A percentile compares a stretch with the other conserved stretches of the same genome.
Evolutionary conservation across 1,140 invertebrate species (phyloP).

Genomic region (Drosophila pectinifera): DNA sequence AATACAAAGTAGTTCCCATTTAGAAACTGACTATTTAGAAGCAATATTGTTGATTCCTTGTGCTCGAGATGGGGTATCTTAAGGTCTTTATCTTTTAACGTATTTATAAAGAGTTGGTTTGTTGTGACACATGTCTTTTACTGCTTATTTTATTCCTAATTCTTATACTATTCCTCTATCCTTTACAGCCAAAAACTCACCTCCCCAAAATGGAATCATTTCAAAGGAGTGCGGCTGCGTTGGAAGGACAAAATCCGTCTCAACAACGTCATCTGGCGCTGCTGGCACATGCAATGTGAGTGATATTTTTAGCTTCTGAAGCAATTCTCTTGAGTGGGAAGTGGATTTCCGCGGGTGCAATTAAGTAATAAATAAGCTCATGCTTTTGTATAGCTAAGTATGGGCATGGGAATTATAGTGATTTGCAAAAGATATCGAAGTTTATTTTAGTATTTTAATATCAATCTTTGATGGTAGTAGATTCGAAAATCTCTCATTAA

Average conservation of each 20-base stretch:
- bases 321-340: not conserved
- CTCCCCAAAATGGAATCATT: conserved; percentile 99
- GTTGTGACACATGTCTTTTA: too few species aligned
- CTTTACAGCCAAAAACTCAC: conserved; percentile 96
- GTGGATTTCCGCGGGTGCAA: not conserved
- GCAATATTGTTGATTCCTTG: too few species aligned
- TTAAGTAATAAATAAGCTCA: conserved; percentile 3
- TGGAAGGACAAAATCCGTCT: conserved; percentile 99
- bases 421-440: not conserved
- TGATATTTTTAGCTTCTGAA: conserved; percentile 58
- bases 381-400: not conserved
- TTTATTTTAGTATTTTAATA: not conserved
- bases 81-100: too few species aligned
- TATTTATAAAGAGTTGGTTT: too few species aligned
- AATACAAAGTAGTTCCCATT: not conserved
- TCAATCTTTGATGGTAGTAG: not conserved
- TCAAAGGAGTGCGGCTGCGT: conserved; percentile 97
- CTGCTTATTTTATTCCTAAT: not conserved
- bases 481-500: too few species aligned
- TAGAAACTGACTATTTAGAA: too few species aligned
- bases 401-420: not conserved
- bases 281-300: conserved; percentile 99
- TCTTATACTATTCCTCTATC: conserved; percentile 85
- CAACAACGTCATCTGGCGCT: conserved; percentile 99
- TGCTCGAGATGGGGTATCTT: too few species aligned